Evolutionary conservation across 2,113 vertebrate species (phyloP).

Genomic region (Talpa occidentalis): DNA sequence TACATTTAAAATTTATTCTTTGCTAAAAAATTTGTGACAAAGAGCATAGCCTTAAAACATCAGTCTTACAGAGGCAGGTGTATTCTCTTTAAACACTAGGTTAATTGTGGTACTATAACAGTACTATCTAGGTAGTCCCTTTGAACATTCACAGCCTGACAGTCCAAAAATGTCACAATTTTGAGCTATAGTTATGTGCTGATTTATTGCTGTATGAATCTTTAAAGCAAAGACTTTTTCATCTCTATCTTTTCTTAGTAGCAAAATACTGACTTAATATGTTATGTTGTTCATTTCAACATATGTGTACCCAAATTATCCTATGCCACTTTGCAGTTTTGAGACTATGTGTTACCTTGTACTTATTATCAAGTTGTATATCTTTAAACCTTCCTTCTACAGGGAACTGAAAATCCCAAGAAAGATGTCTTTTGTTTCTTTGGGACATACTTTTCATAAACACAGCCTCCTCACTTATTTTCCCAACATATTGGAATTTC

Average conservation of each 20-base stretch:
- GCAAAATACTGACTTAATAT: neutral
- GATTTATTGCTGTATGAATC: neutral
- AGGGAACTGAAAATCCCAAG: neutral
- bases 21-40: neutral
- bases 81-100: constrained; percentile 16
- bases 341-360: neutral
- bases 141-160: neutral
- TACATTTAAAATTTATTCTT: neutral
- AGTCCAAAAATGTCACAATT: neutral
- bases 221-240: neutral
- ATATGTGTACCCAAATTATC: neutral
- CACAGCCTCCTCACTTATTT: neutral
- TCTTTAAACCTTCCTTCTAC: neutral
- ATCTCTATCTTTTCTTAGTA: neutral
- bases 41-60: neutral
- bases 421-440: neutral
- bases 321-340: neutral
- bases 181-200: neutral
- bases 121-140: neutral
- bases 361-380: neutral
- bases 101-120: neutral
- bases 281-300: neutral
- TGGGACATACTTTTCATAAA: neutral
- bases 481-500: neutral
- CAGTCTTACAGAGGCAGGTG: neutral